Percentiles rank a stretch among this genome's conserved stretches.
phyloP scores from a whole-genome alignment of 2,113 vertebrate species.

The Pygathrix nemaeus region DNA sequence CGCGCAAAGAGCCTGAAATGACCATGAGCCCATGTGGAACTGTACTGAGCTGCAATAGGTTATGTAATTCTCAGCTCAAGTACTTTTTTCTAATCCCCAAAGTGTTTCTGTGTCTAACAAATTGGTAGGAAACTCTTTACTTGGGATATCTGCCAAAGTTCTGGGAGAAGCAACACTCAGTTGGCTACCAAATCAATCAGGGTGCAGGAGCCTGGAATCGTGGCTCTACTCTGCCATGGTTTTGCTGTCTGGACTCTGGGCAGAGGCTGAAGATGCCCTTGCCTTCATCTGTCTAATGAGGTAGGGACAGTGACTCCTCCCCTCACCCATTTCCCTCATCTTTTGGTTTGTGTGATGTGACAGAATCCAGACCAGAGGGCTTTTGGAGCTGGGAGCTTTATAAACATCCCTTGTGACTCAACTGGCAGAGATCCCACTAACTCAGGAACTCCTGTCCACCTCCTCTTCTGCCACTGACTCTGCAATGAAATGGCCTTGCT shows the following conservation, averaged over 20 bases:
- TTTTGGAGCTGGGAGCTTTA: background rate
- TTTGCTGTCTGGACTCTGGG: background rate
- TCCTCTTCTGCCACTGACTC: background rate
- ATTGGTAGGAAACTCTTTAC: background rate
- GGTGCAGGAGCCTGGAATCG: background rate
- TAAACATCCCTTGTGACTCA: background rate
- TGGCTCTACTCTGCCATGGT: background rate
- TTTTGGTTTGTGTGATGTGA: background rate
- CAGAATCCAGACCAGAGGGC: background rate
- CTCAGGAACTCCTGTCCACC: background rate
- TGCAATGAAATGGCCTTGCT: fast-evolving
- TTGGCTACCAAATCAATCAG: fast-evolving
- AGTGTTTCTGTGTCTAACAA: background rate
- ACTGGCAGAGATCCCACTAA: background rate
- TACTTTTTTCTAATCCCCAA: background rate
- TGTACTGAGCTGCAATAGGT: fast-evolving
- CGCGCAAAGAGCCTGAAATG: fast-evolving
- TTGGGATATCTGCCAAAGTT: background rate
- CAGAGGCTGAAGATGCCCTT: fast-evolving
- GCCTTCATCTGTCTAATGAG: background rate
- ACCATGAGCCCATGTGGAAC: fast-evolving
- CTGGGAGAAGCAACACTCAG: background rate
- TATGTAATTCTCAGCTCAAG: background rate
- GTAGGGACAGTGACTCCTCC: background rate
- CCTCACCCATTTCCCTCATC: background rate